These are phyloP conservation scores for Anneissia japonica DNA, from an alignment of 35 echinoderm and acorn worm genomes.

Conservation along the genomic window DNA sequence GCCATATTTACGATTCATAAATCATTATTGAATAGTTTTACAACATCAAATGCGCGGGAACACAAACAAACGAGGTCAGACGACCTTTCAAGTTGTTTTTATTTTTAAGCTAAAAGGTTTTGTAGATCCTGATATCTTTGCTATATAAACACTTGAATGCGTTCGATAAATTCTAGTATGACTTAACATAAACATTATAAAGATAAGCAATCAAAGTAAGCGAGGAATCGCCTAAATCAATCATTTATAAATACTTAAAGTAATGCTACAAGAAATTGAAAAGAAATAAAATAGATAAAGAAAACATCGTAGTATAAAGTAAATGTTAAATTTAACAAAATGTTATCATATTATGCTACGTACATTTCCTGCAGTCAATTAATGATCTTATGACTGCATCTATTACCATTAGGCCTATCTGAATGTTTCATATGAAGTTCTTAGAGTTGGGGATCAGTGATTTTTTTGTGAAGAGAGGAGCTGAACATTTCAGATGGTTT, in stretches of 20 bases:
- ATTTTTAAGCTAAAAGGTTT: background rate
- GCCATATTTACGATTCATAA: background rate
- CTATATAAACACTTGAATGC: background rate
- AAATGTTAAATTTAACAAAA: no score
- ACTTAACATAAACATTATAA: background rate
- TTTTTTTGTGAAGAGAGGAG: no score
- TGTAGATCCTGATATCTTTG: background rate
- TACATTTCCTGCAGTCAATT: no score
- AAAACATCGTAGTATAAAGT: no score
- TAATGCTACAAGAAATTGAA: background rate
- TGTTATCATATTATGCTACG: no score
- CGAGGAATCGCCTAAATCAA: background rate
- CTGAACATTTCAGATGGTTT: no score
- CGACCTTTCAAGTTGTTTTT: background rate
- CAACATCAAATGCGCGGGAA: background rate
- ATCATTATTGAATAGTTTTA: background rate
- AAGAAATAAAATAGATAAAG: no score
- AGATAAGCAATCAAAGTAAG: background rate
- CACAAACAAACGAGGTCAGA: background rate
- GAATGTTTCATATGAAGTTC: no score
- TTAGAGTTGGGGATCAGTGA: no score
- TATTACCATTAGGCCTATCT: no score
- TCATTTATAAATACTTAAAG: background rate
- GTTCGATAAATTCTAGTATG: background rate
- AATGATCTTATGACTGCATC: no score